Evolutionary conservation across 2,888 invertebrate species (phyloP).

Genomic region (Bimastos eiseni): DNA sequence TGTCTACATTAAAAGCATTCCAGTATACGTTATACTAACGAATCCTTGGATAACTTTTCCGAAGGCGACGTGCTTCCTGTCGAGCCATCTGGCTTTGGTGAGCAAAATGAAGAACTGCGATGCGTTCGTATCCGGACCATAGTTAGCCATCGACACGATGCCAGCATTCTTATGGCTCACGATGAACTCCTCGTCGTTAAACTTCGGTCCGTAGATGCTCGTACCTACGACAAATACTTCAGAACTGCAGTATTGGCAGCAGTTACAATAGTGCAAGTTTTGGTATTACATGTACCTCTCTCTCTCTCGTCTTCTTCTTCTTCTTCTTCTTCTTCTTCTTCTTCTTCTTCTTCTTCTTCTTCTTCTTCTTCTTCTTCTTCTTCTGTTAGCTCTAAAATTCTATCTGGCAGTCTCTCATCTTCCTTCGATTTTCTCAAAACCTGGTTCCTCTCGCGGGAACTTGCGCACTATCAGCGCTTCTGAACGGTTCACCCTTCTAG

Average conservation of each 20-base stretch:
- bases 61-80: constrained; percentile 61
- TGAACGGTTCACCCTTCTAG: no score
- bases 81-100: constrained; percentile 60
- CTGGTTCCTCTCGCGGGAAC: no score
- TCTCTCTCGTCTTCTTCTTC: no score
- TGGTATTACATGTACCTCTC: no score
- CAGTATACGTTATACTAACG: constrained; percentile 47
- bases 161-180: constrained; percentile 59
- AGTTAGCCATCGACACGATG: constrained; percentile 63
- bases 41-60: constrained; percentile 60
- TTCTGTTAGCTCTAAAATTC: no score
- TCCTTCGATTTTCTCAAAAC: no score
- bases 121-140: constrained; percentile 62
- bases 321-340: no score
- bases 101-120: constrained; percentile 62
- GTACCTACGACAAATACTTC: constrained; percentile 48
- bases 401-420: no score
- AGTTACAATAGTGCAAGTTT: not conserved
- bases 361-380: no score
- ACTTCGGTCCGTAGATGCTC: constrained; percentile 60
- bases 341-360: no score
- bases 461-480: no score
- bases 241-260: not conserved
- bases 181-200: constrained; percentile 60
- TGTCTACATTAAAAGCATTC: no score